Evolutionary conservation across 2,113 vertebrate species (phyloP), one percentile per base, ranked within the genome.

Genomic region (Oncorhynchus tshawytscha): DNA sequence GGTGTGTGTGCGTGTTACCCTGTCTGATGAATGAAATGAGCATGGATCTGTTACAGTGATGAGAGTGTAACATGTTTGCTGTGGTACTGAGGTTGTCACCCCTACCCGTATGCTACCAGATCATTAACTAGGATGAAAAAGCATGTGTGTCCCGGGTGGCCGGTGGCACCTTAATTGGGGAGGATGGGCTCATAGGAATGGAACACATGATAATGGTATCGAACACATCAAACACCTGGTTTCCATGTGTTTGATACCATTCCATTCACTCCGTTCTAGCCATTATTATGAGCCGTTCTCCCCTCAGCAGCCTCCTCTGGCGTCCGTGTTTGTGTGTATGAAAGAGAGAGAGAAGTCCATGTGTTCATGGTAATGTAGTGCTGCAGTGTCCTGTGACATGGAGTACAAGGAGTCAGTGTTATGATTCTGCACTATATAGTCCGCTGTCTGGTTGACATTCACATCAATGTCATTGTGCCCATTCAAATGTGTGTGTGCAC

Each of bases 361-460:
- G 67, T 29, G 45, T 70, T 15, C 80, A 82, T 27, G 70, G 70
- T 78, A 75, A 81, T 65, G 67, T 64, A 70, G 5, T 59, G 68
- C 34, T 76, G 77, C 31, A 82, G 65, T 77, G 77, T 85, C 82
- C 78, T 86, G 82, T 71, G 64, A 84, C 81, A 82, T 69, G 0
- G 73, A 82, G 78, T 67, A 20, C 25, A 81, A 75, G 24, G 27
- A 68, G n/a, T 34, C 31, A 64, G 60, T 74, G 27, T 49, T 51
- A 49, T 74, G 70, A 72, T 57, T 18, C 2, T 48, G 48, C 39
- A 31, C 29, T 12, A 34, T 54, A 18, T 16, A 54, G 51, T 45
- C 39, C n/a, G 29, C 13, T 74, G 31, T 64, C 64, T 15, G 72
- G 25, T 59, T 31, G 66, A 70, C 74, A 54, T 16, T 49, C 27